Conservation (phyloP, 2,113 vertebrate genomes). For the Castor canadensis region DNA sequence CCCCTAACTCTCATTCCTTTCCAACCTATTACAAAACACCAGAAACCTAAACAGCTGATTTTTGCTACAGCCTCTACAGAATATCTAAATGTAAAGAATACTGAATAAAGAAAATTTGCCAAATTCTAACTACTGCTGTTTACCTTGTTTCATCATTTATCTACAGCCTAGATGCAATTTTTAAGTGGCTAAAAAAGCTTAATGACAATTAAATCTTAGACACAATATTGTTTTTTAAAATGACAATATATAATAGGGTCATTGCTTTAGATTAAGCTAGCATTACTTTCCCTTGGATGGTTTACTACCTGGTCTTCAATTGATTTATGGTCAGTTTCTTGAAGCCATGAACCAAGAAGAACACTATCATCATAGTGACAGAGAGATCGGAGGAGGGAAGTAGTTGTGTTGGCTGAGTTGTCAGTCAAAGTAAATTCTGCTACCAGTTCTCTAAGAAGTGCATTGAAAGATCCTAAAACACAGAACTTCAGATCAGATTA, state of each 20-base stretch:
- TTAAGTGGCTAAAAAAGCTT: background rate
- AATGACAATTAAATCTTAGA: background rate
- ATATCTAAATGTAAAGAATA: constrained; percentile 19
- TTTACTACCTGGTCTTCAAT: constrained; percentile 96
- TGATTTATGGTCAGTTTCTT: constrained; percentile 98
- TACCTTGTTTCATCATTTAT: background rate
- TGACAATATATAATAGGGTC: background rate
- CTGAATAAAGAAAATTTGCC: background rate
- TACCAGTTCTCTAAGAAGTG: constrained; percentile 95
- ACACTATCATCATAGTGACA: constrained; percentile 99
- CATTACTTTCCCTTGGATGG: background rate
- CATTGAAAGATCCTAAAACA: constrained; percentile 93
- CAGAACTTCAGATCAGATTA: constrained; percentile 27
- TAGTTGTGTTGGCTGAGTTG: constrained; percentile 98
- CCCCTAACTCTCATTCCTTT: background rate
- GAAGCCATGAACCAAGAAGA: constrained; percentile 99
- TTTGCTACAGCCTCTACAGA: background rate
- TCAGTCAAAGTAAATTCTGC: constrained; percentile 99
- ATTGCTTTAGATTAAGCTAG: background rate
- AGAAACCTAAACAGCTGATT: background rate
- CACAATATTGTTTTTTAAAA: constrained; percentile 21
- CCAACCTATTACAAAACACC: background rate
- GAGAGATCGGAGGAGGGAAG: constrained; percentile 96
- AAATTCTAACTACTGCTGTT: constrained; percentile 11
- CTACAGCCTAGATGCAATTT: background rate